These are phyloP conservation scores for Actinopyga echinites DNA, from an alignment of 53 echinoderm and acorn worm species.

Conservation along the genomic window DNA sequence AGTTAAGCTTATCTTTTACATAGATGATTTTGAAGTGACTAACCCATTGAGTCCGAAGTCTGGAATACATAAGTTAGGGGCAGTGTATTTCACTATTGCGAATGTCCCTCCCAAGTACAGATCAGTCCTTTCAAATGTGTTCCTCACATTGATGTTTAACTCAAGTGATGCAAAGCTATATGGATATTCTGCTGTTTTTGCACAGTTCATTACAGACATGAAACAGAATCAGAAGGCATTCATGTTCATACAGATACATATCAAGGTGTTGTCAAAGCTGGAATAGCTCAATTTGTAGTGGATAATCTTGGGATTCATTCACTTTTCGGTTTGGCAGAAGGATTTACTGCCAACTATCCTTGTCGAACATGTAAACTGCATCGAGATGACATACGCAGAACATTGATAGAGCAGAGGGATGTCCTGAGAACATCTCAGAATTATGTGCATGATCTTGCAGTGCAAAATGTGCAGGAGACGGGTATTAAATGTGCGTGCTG, in stretches of 20 bases:
- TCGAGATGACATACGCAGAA: neutral
- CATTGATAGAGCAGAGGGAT: neutral
- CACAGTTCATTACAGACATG: constrained; percentile 20
- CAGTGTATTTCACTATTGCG: constrained; percentile 39
- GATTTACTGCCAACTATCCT: constrained; percentile 38
- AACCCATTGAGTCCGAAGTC: constrained; percentile 50
- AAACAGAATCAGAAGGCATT: constrained; percentile 42
- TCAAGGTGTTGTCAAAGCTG: constrained; percentile 25
- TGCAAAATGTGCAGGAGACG: constrained; percentile 33
- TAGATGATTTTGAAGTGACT: neutral
- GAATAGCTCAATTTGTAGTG: constrained; percentile 41
- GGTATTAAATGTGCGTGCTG: constrained; percentile 33
- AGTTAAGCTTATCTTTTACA: constrained; percentile 24
- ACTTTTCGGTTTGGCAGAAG: constrained; percentile 50
- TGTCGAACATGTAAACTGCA: constrained; percentile 48
- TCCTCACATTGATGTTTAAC: constrained; percentile 32
- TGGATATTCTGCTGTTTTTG: constrained; percentile 42
- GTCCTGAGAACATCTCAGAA: neutral
- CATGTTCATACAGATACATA: constrained; percentile 6
- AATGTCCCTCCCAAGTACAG: constrained; percentile 48
- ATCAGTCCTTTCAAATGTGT: constrained; percentile 35
- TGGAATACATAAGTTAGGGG: constrained; percentile 48
- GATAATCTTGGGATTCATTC: constrained; percentile 54
- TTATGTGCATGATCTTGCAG: constrained; percentile 15
- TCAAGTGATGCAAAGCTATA: constrained; percentile 18